A percentile compares a stretch with the other conserved stretches of the same genome.
Conservation (phyloP, 2,888 invertebrate genomes). For the Caenorhabditis becei region DNA sequence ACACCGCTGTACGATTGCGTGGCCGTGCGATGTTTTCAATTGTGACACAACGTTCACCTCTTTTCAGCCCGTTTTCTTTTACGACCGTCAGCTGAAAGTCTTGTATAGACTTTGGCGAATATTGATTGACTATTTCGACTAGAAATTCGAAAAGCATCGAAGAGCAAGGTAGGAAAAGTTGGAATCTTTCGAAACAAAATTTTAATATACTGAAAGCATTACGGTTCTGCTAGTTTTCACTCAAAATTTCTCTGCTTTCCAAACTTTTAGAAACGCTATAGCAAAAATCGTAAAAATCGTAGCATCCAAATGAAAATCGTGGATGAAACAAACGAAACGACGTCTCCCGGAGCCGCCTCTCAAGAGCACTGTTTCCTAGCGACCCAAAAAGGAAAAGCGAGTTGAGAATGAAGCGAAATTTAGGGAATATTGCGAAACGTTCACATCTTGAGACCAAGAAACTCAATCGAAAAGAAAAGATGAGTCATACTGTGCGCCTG, state of each 20-base stretch:
- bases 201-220: no score
- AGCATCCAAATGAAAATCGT: neutral
- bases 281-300: neutral
- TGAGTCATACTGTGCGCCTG: no score
- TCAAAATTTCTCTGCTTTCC: no score
- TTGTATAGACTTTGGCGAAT: neutral
- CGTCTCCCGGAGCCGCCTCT: neutral
- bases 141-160: neutral
- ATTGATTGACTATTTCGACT: neutral
- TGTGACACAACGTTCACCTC: constrained; percentile 26
- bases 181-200: no score
- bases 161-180: neutral
- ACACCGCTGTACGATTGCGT: constrained; percentile 42
- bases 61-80: constrained; percentile 10
- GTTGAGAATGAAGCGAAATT: neutral
- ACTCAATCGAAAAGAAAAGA: neutral
- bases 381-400: neutral
- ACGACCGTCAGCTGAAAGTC: neutral
- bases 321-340: neutral
- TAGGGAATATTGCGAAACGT: neutral
- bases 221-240: no score
- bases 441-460: neutral
- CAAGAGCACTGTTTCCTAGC: neutral
- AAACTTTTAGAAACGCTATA: no score
- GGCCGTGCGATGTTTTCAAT: constrained; percentile 23